Conservation (phyloP, 2,888 invertebrate genomes). For the Dilophus febrilis region DNA sequence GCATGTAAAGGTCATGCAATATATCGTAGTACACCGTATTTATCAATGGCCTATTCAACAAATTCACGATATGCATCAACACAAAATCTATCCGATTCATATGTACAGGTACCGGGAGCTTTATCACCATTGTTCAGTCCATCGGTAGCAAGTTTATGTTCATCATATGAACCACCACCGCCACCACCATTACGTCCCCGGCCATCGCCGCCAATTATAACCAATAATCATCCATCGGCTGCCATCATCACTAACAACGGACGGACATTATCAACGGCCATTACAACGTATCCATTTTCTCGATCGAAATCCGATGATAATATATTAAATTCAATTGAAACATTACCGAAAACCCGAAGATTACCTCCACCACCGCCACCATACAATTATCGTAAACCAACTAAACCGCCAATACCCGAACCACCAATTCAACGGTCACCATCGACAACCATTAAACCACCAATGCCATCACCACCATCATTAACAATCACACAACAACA, state of each 20-base stretch:
- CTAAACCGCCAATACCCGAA: slow-evolving; percentile 33
- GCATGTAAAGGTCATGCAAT: slow-evolving; percentile 50
- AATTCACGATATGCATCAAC: slow-evolving; percentile 61
- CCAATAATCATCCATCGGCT: too few species aligned
- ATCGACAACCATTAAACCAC: slow-evolving; percentile 11
- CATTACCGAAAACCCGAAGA: slow-evolving; percentile 33
- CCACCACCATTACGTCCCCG: slow-evolving; percentile 40
- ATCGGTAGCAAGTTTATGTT: slow-evolving; percentile 43
- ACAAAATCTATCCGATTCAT: slow-evolving; percentile 61
- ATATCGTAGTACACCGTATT: slow-evolving; percentile 68
- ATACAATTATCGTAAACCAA: slow-evolving; percentile 27
- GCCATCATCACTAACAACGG: slow-evolving; percentile 15
- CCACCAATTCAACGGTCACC: slow-evolving; percentile 29
- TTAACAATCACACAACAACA: slow-evolving; percentile 7
- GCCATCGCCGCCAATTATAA: slow-evolving; percentile 22
- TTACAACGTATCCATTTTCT: slow-evolving; percentile 31
- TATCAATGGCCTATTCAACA: slow-evolving; percentile 46
- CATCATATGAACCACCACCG: slow-evolving; percentile 49
- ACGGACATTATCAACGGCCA: too few species aligned
- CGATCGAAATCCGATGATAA: slow-evolving; percentile 69
- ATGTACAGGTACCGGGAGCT: slow-evolving; percentile 45
- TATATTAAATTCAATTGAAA: slow-evolving; percentile 50
- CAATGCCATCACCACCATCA: neutral
- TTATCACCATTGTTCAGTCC: slow-evolving; percentile 47
- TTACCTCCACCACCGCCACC: slow-evolving; percentile 40